Conservation (phyloP, 2,797 vertebrate species). For the Peromyscus aztecus region DNA sequence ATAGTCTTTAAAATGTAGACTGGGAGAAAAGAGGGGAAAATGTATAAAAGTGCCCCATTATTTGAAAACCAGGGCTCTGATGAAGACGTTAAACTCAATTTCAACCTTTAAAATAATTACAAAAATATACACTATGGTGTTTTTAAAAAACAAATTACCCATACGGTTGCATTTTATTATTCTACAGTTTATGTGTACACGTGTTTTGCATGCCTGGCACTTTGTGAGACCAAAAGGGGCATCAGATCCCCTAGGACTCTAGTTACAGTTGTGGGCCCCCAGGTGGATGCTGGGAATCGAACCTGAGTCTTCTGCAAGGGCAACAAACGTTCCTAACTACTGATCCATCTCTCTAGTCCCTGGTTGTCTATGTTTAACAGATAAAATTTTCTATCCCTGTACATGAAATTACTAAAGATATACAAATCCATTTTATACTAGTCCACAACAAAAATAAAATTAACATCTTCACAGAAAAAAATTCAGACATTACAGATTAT, state of each 20-base stretch:
- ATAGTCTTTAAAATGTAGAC: not conserved
- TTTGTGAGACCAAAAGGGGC: not conserved
- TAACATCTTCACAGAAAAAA: conserved; percentile 44
- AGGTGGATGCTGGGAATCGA: not conserved
- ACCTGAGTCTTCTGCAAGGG: not conserved
- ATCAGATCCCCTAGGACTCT: not conserved
- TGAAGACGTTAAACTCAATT: conserved; percentile 35
- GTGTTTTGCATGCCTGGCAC: not conserved
- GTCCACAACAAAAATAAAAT: conserved; percentile 51
- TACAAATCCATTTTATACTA: conserved; percentile 29
- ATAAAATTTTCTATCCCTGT: conserved; percentile 8
- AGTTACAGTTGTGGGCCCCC: not conserved
- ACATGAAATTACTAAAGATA: conserved; percentile 41
- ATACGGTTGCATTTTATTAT: not conserved
- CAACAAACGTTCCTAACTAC: not conserved
- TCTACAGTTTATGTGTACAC: not conserved
- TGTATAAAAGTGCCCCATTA: not conserved
- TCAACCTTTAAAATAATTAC: not conserved
- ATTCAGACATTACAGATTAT: conserved; percentile 14
- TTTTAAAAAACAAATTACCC: conserved; percentile 15
- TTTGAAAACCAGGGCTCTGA: not conserved
- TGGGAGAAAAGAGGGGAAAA: conserved; percentile 10
- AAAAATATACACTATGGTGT: not conserved
- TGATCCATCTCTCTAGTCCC: not conserved
- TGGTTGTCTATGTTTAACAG: not conserved